These are phyloP conservation scores for Meteorus cinctellus DNA, from an alignment of 2,888 invertebrate species.

Conservation along the genomic window DNA sequence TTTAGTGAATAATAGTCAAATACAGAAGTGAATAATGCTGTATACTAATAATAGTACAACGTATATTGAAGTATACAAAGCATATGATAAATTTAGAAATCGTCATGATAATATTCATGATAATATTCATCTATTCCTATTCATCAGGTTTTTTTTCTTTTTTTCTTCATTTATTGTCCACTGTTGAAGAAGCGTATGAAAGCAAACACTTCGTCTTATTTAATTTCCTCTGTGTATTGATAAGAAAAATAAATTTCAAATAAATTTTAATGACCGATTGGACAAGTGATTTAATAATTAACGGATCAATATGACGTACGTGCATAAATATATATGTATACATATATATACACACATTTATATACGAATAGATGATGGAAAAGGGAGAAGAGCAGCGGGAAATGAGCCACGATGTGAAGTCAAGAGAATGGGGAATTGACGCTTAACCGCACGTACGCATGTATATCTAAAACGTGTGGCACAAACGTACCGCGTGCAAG, in stretches of 20 bases:
- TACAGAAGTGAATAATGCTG: too few relatives aligned
- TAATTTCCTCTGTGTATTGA: too few relatives aligned
- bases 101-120: too few relatives aligned
- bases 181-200: not conserved
- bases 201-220: too few relatives aligned
- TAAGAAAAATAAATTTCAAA: not conserved
- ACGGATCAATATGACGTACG: slow-evolving; percentile 12
- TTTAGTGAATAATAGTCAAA: too few relatives aligned
- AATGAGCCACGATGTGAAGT: slow-evolving; percentile 48
- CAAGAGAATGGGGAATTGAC: slow-evolving; percentile 45
- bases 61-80: too few relatives aligned
- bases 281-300: not conserved
- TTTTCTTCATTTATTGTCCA: too few relatives aligned
- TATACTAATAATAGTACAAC: too few relatives aligned
- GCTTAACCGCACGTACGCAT: slow-evolving; percentile 30
- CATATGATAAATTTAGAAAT: too few relatives aligned
- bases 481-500: slow-evolving; percentile 34
- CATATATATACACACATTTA: not conserved
- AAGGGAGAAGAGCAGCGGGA: slow-evolving; percentile 33
- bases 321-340: not conserved
- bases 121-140: too few relatives aligned
- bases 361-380: slow-evolving; percentile 25
- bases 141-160: too few relatives aligned
- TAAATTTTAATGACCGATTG: not conserved
- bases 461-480: slow-evolving; percentile 47